Evolutionary conservation across 2,113 vertebrate species (phyloP), one percentile per base, ranked within the genome.

Genomic region (Callipepla squamata): DNA sequence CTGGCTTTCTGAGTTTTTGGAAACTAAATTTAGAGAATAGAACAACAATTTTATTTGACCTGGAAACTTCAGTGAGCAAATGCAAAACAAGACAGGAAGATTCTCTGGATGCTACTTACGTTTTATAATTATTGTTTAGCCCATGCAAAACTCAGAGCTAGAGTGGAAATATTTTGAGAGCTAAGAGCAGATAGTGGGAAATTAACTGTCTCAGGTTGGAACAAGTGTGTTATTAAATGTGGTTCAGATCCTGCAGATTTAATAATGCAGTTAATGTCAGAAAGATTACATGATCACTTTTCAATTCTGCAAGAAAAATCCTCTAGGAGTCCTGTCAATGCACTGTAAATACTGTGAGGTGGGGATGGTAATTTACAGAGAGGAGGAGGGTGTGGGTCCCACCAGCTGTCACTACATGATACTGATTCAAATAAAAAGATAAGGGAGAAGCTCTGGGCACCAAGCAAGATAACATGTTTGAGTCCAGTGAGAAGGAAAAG

Each of bases 391-490:
- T 30, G 32, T 30, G 5, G 25, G 30, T 30, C 75, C 13, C 30
- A 16, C 13, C 74, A 55, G 89, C 30, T 58, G 16, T 32, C 68
- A 10, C 63, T 4, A 6, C 13, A n/a, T 0, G 3, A 13, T 40
- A 19, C 28, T 34, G n/a, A 68, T 44, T 44, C 59, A 10, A 28
- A 77, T 65, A 20, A 34, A 63, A 77, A 68, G 18, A 23, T 55
- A 13, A 32, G 61, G 47, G 61, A 36, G 45, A 82, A 78, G n/a
- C 14, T 67, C 25, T 25, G 51, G 53, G n/a, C 0, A 1, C 30
- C 20, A 21, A 11, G 11, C 32, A 42, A 55, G 36, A 23, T 16
- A 57, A 69, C 0, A 0, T 18, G 20, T 22, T 1, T 44, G 47
- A 72, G 14, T 20, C 11, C 42, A 19, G 19, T 5, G 38, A 59